phyloP scores from a whole-genome alignment of 1,140 invertebrate genomes.

The Drosophila kanapiae region DNA sequence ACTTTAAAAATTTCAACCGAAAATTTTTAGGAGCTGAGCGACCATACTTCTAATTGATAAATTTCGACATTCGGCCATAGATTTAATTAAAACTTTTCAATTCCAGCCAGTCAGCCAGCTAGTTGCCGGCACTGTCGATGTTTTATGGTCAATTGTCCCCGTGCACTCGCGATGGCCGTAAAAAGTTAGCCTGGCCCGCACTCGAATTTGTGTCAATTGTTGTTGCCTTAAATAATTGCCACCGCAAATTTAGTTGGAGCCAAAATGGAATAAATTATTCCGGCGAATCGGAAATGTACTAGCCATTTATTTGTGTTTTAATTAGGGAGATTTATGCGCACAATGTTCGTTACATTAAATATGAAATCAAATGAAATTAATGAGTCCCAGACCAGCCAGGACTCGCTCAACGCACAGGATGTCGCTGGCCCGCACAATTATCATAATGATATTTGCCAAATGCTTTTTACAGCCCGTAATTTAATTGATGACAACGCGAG shows the following conservation, averaged over 20 bases:
- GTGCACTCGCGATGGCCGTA: constrained; percentile 37
- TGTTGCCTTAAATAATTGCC: constrained; percentile 55
- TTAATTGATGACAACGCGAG: constrained; percentile 38
- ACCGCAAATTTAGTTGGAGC: constrained; percentile 73
- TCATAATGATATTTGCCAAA: constrained; percentile 54
- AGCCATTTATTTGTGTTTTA: constrained; percentile 62
- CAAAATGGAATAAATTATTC: constrained; percentile 68
- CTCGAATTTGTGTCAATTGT: constrained; percentile 62
- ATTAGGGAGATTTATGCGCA: constrained; percentile 55
- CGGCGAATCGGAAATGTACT: constrained; percentile 45
- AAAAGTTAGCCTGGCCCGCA: constrained; percentile 44
- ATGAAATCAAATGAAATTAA: constrained; percentile 60
- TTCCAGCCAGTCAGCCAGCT: constrained; percentile 12
- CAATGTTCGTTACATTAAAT: constrained; percentile 46
- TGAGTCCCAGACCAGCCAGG: constrained; percentile 6
- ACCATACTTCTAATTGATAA: constrained; percentile 59
- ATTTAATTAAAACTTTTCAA: constrained; percentile 77
- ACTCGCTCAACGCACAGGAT: constrained; percentile 21
- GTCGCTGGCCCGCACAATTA: constrained; percentile 51
- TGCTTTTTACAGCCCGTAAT: constrained; percentile 22
- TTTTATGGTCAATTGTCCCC: constrained; percentile 45
- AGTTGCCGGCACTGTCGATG: constrained; percentile 12
- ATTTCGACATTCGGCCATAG: constrained; percentile 40
- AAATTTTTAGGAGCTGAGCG: constrained; percentile 10
- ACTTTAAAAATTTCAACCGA: constrained; percentile 42